Base-by-base conservation (phyloP, 2,797 vertebrate species). In the Phataginus tricuspis region DNA sequence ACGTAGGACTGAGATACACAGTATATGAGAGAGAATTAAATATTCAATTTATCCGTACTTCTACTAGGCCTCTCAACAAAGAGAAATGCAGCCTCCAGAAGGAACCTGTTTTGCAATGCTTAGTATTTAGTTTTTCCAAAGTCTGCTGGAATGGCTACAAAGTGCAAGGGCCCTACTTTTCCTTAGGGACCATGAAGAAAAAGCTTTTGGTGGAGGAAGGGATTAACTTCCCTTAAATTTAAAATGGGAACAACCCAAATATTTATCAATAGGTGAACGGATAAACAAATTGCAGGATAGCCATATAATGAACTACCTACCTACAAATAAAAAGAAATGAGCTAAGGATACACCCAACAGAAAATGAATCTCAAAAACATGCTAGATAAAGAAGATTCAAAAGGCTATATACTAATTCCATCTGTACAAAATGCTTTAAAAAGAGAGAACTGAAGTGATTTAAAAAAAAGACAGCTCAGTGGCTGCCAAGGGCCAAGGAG, bases 381-480 rank as follows among this genome's bases (percentile, higher is more conserved):
- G 66, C 51, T 25, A 87, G 69, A 57, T 37, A 84, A 37, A 93
- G 71, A 63, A 55, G 16, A 78, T 18, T 82, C 31, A 42, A 90
- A 87, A 94, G 15, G 82, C 34, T 27, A 55, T 19, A 37, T 23
- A n/a, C 25, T 49, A 55, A 87, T 86, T 96, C 88, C 85, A 77
- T 39, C 29, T 80, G 39, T 19, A 64, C n/a, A 57, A 89, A 91
- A 89, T 66, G 29, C 8, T 84, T 29, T n/a, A 31, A n/a, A 75
- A 80, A 74, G 34, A 25, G n/a, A 25, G 84, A 86, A 64, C 29
- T 19, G 7, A 27, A n/a, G 31, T 51, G 89, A 77, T 6, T 45
- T 12, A 12, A 45, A 45, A 45, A 77, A 78, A 63, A 82, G 51
- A 21, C 27, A 82, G 59, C 51, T 69, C 53, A 13, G 19, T 11